Evolutionary conservation across 2,113 vertebrate genomes (phyloP).

Genomic region (Myocastor coypus): DNA sequence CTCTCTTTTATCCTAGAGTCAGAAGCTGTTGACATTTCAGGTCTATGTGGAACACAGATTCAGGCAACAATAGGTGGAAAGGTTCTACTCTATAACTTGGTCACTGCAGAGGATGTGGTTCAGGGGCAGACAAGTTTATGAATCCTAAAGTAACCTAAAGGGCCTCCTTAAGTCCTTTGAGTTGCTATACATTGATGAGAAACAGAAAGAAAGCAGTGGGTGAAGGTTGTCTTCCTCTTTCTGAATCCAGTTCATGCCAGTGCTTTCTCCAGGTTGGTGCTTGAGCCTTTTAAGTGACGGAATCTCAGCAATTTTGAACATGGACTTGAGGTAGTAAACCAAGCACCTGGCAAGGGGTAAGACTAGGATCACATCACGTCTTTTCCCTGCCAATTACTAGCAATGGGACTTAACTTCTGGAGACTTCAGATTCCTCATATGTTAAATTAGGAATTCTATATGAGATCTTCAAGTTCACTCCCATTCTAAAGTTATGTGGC

Average conservation of each 20-base stretch:
- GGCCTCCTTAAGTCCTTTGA: neutral
- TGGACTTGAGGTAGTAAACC: neutral
- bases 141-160: neutral
- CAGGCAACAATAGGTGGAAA: neutral
- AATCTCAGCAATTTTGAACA: neutral
- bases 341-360: neutral
- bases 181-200: neutral
- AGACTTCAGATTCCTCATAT: neutral
- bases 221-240: neutral
- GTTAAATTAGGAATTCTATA: neutral
- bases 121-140: neutral
- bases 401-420: neutral
- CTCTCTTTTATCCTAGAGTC: neutral
- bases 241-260: neutral
- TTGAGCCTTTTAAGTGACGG: neutral
- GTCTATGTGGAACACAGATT: neutral
- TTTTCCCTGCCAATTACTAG: neutral
- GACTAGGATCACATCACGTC: neutral
- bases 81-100: neutral
- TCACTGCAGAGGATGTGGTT: neutral
- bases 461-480: neutral
- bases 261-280: neutral
- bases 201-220: neutral
- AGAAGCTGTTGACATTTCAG: neutral
- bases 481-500: neutral